A percentile compares a stretch with the other conserved stretches of the same genome.
These are phyloP conservation scores for Grallaria varia DNA, from an alignment of 2,113 vertebrate genomes.

Conservation along the genomic window DNA sequence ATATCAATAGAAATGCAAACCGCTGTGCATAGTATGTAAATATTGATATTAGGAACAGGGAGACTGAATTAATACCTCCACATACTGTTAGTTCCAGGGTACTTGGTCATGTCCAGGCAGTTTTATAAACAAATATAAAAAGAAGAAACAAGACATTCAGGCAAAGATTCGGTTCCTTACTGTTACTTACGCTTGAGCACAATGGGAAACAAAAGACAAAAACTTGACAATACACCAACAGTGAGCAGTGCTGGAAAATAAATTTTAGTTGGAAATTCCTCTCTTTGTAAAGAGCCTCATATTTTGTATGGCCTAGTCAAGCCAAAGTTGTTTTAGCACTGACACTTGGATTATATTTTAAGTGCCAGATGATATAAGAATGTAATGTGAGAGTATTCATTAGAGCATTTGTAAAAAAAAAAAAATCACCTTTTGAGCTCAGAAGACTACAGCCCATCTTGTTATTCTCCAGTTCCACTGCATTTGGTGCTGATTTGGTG, in stretches of 20 bases:
- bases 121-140: neutral
- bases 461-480: neutral
- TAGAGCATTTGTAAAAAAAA: neutral
- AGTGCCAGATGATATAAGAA: neutral
- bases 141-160: neutral
- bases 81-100: neutral
- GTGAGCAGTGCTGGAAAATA: neutral
- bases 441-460: neutral
- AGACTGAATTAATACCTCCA: neutral
- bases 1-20: slow-evolving; percentile 11
- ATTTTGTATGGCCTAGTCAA: neutral
- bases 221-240: neutral
- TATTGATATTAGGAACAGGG: slow-evolving; percentile 3
- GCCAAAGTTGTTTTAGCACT: neutral
- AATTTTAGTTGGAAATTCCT: neutral
- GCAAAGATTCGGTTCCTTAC: neutral
- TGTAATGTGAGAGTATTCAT: neutral
- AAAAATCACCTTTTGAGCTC: neutral
- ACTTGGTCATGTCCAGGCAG: neutral
- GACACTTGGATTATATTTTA: neutral
- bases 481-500: neutral
- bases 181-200: neutral
- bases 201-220: neutral
- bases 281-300: neutral
- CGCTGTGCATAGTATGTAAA: neutral